Evolutionary conservation across 2,113 vertebrate genomes (phyloP).

Genomic region (Miniopterus natalensis): DNA sequence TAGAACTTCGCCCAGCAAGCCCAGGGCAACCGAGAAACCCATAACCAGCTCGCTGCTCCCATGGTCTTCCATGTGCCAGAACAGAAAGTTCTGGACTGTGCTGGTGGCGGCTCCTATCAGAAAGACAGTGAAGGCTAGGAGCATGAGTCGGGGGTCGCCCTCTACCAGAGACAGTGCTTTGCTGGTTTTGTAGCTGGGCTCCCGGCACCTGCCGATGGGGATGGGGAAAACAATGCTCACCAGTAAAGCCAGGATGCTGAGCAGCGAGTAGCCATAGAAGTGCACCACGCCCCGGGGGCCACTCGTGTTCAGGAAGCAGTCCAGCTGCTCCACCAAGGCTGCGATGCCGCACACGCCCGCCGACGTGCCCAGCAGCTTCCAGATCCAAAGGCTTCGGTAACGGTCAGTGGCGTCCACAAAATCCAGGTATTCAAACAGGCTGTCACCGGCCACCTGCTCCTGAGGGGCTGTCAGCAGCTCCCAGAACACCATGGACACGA

Average conservation of each 20-base stretch:
- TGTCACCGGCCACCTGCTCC: conserved; percentile 91
- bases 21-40: conserved; percentile 88
- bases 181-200: conserved; percentile 72
- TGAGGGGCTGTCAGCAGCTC: conserved; percentile 88
- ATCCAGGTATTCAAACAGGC: conserved; percentile 94
- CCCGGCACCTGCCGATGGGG: conserved; percentile 83
- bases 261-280: conserved; percentile 89
- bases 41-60: conserved; percentile 91
- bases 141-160: conserved; percentile 86
- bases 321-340: conserved; percentile 87
- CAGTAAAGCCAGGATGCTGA: conserved; percentile 81
- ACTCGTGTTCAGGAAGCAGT: conserved; percentile 81
- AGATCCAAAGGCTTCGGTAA: conserved; percentile 86
- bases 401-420: conserved; percentile 92
- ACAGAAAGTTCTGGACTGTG: conserved; percentile 90
- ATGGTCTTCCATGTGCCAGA: conserved; percentile 94
- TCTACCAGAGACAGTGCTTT: conserved; percentile 90
- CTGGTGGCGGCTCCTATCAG: conserved; percentile 85
- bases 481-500: conserved; percentile 89
- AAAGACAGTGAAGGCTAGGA: conserved; percentile 88
- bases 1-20: conserved; percentile 88
- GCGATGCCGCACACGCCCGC: conserved; percentile 87
- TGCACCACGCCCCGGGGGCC: conserved; percentile 82
- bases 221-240: conserved; percentile 88
- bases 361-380: conserved; percentile 88